phyloP scores from a whole-genome alignment of 2,888 invertebrate species.

The Prosapia bicincta region DNA sequence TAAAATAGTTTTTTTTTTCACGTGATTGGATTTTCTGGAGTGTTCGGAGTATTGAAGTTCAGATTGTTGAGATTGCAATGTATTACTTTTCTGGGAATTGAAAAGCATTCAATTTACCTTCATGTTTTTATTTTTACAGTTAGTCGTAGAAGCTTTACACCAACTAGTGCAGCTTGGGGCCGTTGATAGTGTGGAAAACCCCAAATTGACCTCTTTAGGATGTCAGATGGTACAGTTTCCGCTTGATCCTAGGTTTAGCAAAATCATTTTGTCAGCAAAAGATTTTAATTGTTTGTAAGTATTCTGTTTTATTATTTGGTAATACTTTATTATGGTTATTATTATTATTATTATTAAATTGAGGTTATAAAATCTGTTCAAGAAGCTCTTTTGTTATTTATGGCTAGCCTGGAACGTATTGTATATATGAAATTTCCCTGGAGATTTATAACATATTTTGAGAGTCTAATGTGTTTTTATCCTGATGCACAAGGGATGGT shows the following conservation, averaged over 20 bases:
- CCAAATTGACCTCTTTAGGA: slow-evolving; percentile 73
- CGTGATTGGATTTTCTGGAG: too few species aligned
- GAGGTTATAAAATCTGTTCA: background rate
- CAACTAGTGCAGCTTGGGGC: slow-evolving; percentile 48
- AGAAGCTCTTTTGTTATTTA: background rate
- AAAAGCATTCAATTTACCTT: too few species aligned
- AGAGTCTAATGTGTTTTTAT: too few species aligned
- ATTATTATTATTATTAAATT: background rate
- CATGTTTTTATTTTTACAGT: too few species aligned
- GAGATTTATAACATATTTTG: too few species aligned
- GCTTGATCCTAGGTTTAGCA: slow-evolving; percentile 84
- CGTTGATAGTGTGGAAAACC: slow-evolving; percentile 61
- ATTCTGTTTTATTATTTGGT: background rate
- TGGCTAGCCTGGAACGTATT: background rate
- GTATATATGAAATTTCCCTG: background rate
- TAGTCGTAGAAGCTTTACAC: slow-evolving; percentile 46
- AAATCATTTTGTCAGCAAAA: slow-evolving; percentile 72
- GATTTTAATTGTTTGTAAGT: slow-evolving; percentile 72
- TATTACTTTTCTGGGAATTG: too few species aligned
- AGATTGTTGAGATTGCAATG: too few species aligned
- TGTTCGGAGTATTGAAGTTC: too few species aligned
- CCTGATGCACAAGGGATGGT: too few species aligned
- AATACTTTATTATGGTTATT: too few species aligned
- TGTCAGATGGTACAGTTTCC: slow-evolving; percentile 88
- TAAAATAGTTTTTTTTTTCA: too few species aligned